Base-by-base conservation (phyloP, 2,888 invertebrate species). In the Melanophora roralis region DNA sequence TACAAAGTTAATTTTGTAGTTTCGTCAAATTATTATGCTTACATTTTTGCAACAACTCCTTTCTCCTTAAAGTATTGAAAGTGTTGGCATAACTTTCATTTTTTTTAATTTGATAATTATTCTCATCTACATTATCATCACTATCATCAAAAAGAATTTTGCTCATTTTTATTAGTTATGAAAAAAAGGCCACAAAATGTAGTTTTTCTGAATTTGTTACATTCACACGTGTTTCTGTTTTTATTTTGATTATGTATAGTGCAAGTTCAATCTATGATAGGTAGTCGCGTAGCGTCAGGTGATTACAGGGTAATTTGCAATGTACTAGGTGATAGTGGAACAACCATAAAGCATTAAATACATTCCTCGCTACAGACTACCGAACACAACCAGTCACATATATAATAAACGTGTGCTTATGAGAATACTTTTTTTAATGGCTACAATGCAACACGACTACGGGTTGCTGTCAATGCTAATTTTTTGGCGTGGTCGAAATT, bases 11-110 rank as follows among this genome's bases (percentile, higher is more conserved):
- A n/a, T 64, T 6, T 9, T 19, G n/a, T 5, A 36, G 5, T 1
- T 23, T 27, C 6, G 27, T 27, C 27, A 6, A 19, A 34, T 57
- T 2, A 11, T 23, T n/a, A 8, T 49, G 82, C 92, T 91, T 91
- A 95, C 95, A 90, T 91, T 94, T 95, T 86, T 97, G 94, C 19
- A 95, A 89, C 88, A 97, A 95, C 89, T 98, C 98, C 86, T 95
- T 96, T 85, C 94, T 93, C 64, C 97, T 92, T 94, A 96, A 96
- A 76, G 90, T 91, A 86, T 97, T 93, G 86, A 97, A 98, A 83
- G 93, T 93, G 83, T 94, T 94, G 0, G 98, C 97, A 89, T 96
- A 98, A 65, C 93, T 93, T 86, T 93, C 93, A 88, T 96, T 94
- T 23, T 94, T 94, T 87, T 92, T 93, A 34, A 96, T 89, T 65